Base-by-base conservation (phyloP, 2,888 invertebrate species). In the Chymomyza amoena region DNA sequence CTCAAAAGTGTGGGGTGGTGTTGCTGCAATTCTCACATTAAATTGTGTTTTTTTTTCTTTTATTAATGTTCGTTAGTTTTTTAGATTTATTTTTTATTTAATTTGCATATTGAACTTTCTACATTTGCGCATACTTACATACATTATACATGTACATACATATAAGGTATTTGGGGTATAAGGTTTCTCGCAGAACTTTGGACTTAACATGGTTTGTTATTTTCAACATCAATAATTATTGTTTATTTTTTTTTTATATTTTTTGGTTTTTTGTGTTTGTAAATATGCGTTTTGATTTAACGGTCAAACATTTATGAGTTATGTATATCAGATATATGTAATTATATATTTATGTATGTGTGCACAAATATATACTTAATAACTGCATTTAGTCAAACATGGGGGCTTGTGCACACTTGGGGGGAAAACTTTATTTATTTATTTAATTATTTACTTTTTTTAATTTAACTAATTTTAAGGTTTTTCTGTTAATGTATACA, bases 1-100 rank as follows among this genome's bases (percentile, higher is more conserved):
- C 83, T 79, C 84, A 80, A 83, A 84, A 88, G 87, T 88, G 87
- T 84, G 79, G 81, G 79, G 81, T 73, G 61, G 61, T 61, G 69
- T 20, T 78, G 73, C 77, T 78, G 77, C 39, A 45, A 45, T 45
- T 45, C 39, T 45, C 39, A 45, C 39, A 45, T 39, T 45, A 45
- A 45, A 45, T 0, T 61, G 16, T 39, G 36, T 61, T 20, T 61
- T 16, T 61, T 4, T 60, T 60, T 61, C 16, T 45, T 4, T 60
- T 60, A 13, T 25, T 25, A 20, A 39, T 39, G 7, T 10, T 39
- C 25, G n/a, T 61, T 68, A 63, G 61, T 65, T 75, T 63, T 60
- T 45, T 32, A 36, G 66, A 57, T 59, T 65, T 50, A 50, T 70
- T 56, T 50, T 64, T 60, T 62, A 57, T 57, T 57, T 57, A 25